A percentile compares a stretch with the other conserved stretches of the same genome.
Conservation (phyloP, 1,140 invertebrate genomes). For the Papilio dardanus region DNA sequence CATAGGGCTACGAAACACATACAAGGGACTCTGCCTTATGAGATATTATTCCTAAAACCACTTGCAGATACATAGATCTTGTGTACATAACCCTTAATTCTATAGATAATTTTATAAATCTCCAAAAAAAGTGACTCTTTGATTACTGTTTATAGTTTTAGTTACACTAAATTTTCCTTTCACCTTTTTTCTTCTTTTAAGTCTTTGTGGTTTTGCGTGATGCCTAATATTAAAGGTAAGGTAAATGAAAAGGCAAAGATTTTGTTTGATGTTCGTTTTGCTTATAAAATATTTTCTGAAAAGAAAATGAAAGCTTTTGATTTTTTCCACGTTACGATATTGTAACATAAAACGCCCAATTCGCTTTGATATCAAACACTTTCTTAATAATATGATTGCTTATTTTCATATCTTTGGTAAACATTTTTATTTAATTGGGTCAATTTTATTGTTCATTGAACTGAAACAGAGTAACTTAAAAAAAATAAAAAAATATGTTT, state of each 20-base stretch:
- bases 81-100: no score
- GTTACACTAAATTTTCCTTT: neutral
- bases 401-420: slow-evolving; percentile 11
- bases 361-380: neutral
- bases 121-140: neutral
- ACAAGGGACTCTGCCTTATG: no score
- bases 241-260: slow-evolving; percentile 1
- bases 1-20: no score
- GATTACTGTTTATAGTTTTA: neutral
- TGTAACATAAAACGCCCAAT: neutral
- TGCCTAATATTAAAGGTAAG: neutral
- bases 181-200: neutral
- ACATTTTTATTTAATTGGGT: neutral
- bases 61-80: no score
- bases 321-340: neutral
- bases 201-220: neutral
- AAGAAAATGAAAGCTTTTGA: slow-evolving; percentile 15
- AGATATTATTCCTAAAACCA: no score
- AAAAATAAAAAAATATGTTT: neutral
- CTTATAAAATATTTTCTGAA: slow-evolving; percentile 1
- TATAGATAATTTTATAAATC: neutral
- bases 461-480: neutral
- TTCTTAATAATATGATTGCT: neutral
- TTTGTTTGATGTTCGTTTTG: slow-evolving; percentile 3
- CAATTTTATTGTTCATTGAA: neutral